phyloP scores from a whole-genome alignment of 1,140 invertebrate genomes.

The Chrysopa pallens region DNA sequence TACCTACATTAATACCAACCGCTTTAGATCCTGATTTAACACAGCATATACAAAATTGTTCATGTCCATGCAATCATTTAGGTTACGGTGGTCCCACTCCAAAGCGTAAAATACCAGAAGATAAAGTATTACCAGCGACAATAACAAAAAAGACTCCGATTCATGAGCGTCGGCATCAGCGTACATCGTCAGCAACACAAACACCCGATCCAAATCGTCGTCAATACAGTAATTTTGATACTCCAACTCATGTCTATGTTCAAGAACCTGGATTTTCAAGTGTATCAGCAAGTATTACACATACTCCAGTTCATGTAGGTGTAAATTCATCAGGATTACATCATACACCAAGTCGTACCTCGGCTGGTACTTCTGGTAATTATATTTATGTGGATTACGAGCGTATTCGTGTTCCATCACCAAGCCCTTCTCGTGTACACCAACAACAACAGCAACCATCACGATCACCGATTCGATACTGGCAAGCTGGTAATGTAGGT shows the following conservation, averaged over 20 bases:
- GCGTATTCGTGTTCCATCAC: background rate
- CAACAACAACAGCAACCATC: background rate
- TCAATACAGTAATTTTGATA: background rate
- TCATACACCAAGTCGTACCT: background rate
- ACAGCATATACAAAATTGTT: constrained; percentile 68
- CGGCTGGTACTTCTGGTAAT: background rate
- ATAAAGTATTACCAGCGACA: constrained; percentile 6
- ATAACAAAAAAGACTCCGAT: too few relatives aligned
- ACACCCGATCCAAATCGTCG: background rate
- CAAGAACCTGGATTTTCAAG: background rate
- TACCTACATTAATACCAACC: constrained; percentile 5
- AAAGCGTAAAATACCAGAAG: constrained; percentile 6
- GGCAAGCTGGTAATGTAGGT: background rate
- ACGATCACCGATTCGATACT: background rate
- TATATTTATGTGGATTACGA: background rate
- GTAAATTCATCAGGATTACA: background rate
- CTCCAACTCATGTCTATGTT: background rate
- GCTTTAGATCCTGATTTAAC: constrained; percentile 48
- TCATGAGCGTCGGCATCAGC: background rate
- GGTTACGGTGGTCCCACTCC: constrained; percentile 52
- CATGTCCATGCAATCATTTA: constrained; percentile 80
- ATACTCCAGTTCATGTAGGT: background rate
- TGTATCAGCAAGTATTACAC: background rate
- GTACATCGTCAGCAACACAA: background rate
- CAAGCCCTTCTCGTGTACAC: background rate